Percentiles rank a stretch among this genome's conserved stretches.
These are phyloP conservation scores for Cephalotes varians DNA, from an alignment of 2,888 invertebrate genomes.

Conservation along the genomic window DNA sequence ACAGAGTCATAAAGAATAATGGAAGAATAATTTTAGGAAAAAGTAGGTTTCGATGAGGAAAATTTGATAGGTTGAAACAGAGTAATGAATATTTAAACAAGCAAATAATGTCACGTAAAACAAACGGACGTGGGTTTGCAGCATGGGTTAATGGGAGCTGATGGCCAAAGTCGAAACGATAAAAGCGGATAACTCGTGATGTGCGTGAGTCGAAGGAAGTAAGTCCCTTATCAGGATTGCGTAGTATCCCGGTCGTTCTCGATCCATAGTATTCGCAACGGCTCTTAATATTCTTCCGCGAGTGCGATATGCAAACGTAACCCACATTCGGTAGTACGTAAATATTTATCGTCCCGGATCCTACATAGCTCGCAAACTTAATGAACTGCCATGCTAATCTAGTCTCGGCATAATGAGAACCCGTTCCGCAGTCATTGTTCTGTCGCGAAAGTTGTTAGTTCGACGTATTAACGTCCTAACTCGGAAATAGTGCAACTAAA, in stretches of 20 bases:
- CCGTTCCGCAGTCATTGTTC: slow-evolving; percentile 51
- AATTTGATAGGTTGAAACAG: not conserved
- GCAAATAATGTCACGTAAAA: not conserved
- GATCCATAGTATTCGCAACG: slow-evolving; percentile 69
- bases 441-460: slow-evolving; percentile 1
- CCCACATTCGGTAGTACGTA: slow-evolving; percentile 70
- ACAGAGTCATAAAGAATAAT: not conserved
- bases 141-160: slow-evolving; percentile 10
- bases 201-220: slow-evolving; percentile 60
- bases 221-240: slow-evolving; percentile 60
- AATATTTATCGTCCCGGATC: slow-evolving; percentile 72
- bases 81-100: not conserved
- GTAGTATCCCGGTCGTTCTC: slow-evolving; percentile 61
- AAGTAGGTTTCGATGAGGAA: no score
- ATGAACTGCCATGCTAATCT: slow-evolving; percentile 57
- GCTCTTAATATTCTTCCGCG: slow-evolving; percentile 58
- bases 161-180: slow-evolving; percentile 39
- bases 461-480: slow-evolving; percentile 29
- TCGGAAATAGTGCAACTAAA: slow-evolving; percentile 1
- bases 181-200: slow-evolving; percentile 63
- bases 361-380: slow-evolving; percentile 58
- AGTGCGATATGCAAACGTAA: slow-evolving; percentile 73
- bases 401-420: slow-evolving; percentile 40
- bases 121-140: not conserved
- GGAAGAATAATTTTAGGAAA: not conserved